A percentile compares a stretch with the other conserved stretches of the same genome.
Conservation (phyloP, 23 tunicate species). For the Phallusia fumigata region DNA sequence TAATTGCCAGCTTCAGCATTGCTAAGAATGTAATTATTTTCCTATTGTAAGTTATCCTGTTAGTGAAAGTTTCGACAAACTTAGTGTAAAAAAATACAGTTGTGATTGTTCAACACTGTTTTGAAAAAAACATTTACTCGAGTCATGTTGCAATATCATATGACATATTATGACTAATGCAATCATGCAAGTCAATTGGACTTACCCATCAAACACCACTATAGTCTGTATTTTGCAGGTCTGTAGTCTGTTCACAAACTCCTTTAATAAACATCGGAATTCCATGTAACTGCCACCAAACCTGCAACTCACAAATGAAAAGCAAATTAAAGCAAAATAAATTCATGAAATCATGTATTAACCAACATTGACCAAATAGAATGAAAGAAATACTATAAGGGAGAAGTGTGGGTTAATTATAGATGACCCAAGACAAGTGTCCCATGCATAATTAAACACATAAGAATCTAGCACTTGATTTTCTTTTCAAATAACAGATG, state of each 20-base stretch:
- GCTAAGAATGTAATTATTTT: no score
- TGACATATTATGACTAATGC: no score
- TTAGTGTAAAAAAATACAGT: no score
- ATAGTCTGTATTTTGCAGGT: neutral
- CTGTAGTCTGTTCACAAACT: neutral
- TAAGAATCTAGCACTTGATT: neutral
- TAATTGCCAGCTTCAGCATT: neutral
- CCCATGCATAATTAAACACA: neutral
- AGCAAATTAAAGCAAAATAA: neutral
- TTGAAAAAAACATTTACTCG: neutral
- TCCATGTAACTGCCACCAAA: neutral
- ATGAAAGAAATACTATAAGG: neutral
- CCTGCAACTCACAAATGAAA: neutral
- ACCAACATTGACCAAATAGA: neutral
- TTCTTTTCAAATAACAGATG: neutral
- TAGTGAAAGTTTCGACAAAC: no score
- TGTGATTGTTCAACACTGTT: no score
- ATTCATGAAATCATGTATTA: neutral
- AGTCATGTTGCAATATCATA: no score
- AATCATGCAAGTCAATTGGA: no score
- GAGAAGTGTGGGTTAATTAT: neutral
- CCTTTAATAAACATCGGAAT: neutral
- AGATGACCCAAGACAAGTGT: neutral
- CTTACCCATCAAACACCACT: constrained; percentile 7
- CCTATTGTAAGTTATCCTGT: no score